phyloP scores from a whole-genome alignment of 1,140 invertebrate genomes.

The Belonocnema kinseyi region DNA sequence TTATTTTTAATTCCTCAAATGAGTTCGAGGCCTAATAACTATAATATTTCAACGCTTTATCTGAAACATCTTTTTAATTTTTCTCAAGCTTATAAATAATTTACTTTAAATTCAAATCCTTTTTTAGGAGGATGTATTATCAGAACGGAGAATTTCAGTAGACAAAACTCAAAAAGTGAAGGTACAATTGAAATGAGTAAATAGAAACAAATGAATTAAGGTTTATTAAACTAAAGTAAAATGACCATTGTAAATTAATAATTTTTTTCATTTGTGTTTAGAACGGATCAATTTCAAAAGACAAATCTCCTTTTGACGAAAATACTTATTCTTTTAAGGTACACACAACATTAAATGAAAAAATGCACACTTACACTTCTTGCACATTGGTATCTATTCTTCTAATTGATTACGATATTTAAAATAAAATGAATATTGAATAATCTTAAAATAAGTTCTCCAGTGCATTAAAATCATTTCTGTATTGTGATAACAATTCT shows the following conservation, averaged over 20 bases:
- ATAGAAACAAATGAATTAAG: neutral
- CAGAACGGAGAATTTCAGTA: constrained; percentile 32
- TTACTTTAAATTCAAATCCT: neutral
- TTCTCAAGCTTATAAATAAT: neutral
- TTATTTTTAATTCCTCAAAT: no score
- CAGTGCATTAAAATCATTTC: constrained; percentile 7
- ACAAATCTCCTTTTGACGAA: constrained; percentile 1
- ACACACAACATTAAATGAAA: constrained; percentile 2
- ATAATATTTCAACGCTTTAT: no score
- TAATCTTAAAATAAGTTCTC: neutral
- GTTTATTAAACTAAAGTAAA: neutral
- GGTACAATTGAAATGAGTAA: neutral
- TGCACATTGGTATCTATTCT: neutral
- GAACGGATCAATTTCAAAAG: neutral
- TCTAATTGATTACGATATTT: neutral
- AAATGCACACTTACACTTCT: constrained; percentile 8
- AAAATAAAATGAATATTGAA: neutral
- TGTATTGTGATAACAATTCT: neutral
- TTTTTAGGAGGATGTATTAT: constrained; percentile 37
- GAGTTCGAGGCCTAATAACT: no score
- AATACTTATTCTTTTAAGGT: constrained; percentile 1
- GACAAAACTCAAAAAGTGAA: constrained; percentile 1
- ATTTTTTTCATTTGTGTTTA: neutral
- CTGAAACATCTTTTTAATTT: neutral
- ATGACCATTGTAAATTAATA: neutral